Conservation (phyloP, 2,113 vertebrate species). For the Odontesthes bonariensis region DNA sequence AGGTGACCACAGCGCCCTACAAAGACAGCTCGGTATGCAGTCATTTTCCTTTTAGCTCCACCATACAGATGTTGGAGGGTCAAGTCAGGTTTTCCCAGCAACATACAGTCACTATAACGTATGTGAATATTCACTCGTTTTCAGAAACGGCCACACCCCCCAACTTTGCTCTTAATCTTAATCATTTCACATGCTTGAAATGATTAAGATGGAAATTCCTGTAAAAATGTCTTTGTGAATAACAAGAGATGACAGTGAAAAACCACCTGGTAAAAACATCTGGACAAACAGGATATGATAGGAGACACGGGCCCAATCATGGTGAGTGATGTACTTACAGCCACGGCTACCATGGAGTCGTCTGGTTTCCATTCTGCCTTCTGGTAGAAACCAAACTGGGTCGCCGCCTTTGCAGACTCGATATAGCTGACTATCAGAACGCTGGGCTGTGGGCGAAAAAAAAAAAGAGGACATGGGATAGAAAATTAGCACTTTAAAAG, state of each 20-base stretch:
- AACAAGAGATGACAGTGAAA: background rate
- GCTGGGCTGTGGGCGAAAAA: conserved; percentile 86
- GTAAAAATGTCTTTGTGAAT: background rate
- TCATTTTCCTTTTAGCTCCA: background rate
- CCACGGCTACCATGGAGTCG: conserved; percentile 95
- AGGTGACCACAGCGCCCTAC: background rate
- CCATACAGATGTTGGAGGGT: background rate
- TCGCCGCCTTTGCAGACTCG: conserved; percentile 89
- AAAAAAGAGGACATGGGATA: conserved; percentile 24
- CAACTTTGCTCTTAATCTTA: background rate
- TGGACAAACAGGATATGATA: background rate
- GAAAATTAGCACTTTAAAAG: conserved; percentile 34
- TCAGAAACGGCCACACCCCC: background rate
- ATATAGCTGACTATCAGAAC: conserved; percentile 97
- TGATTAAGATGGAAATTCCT: background rate
- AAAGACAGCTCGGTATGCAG: background rate
- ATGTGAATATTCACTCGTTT: background rate
- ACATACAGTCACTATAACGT: background rate
- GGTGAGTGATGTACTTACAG: conserved; percentile 85
- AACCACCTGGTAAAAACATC: background rate
- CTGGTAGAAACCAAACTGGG: conserved; percentile 93
- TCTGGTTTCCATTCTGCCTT: conserved; percentile 95
- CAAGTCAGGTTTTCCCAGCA: background rate
- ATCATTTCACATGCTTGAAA: background rate
- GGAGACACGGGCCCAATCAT: background rate